Base-by-base conservation (phyloP, 2,113 vertebrate species). In the Amphilophus citrinellus region DNA sequence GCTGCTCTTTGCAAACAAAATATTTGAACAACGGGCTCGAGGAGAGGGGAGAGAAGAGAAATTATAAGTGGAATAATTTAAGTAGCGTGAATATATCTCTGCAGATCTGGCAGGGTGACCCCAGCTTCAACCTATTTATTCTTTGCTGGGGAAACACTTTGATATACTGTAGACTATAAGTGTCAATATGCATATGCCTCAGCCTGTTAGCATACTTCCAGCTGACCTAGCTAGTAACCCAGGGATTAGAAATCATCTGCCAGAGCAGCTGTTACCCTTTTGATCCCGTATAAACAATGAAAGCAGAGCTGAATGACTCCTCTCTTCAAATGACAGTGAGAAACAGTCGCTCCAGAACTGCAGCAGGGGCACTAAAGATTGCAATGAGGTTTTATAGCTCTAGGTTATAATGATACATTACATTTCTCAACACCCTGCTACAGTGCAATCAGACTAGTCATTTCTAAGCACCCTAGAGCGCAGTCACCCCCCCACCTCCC, bases 391-490 rank as follows among this genome's bases (percentile, higher is more conserved):
- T 76, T 89, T 84, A 80, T 77, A 24, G 82, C 92, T 86, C 61
- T 7, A 77, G 85, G 90, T 81, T 58, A 66, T 61, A 57, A 77
- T 42, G 84, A 86, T 76, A 61, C 85, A 81, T 86, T 61, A 77
- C 20, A 59, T 89, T 89, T 80, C 79, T 88, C 87, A 83, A 76
- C 84, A 83, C 6, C 44, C 80, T 56, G 83, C 83, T 77, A 87
- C 66, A 4, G 65, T 30, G 84, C 88, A 71, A 91, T 87, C 89
- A 91, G 60, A 86, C 83, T 37, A 60, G 90, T 87, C 87, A 79
- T 90, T 92, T 88, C 84, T 75, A 39, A 84, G 84, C 79, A 78
- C 88, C 90, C 89, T 81, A 63, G 73, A 87, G 86, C 76, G 30
- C 30, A 53, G 18, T 30, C 66, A 18, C 4, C 39, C 20, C 15